These are phyloP conservation scores for Sminthurinus aureus DNA, from an alignment of 2,888 invertebrate species.

Conservation along the genomic window DNA sequence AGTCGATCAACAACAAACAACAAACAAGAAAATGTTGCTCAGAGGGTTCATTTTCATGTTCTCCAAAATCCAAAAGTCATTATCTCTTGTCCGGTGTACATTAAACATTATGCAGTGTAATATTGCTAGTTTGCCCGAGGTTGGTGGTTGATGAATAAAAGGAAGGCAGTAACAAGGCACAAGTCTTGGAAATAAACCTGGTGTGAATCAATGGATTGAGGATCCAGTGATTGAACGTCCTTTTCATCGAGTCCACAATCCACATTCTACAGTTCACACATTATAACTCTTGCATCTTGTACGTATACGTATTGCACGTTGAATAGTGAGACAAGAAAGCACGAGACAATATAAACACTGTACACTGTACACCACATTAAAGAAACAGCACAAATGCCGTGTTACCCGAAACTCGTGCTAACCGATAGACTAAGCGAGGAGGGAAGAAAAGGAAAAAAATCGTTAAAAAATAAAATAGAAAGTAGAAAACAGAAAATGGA, in stretches of 20 bases:
- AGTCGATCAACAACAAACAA: no score
- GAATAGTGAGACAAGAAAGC: background rate
- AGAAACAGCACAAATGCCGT: slow-evolving; percentile 10
- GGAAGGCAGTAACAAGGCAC: background rate
- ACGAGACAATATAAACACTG: background rate
- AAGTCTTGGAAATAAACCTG: background rate
- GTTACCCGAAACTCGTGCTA: slow-evolving; percentile 1
- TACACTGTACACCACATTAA: background rate
- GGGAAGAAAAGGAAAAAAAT: background rate
- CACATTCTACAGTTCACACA: no score
- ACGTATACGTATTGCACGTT: no score
- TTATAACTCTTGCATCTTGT: slow-evolving; percentile 18
- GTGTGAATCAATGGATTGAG: slow-evolving; percentile 3
- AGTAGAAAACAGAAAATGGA: background rate
- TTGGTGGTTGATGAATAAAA: background rate
- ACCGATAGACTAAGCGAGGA: background rate
- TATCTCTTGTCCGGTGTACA: no score
- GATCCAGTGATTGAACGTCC: background rate
- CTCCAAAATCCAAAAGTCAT: no score
- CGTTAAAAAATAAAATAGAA: background rate
- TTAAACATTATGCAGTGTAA: no score
- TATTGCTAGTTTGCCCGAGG: no score
- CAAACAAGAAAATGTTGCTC: no score
- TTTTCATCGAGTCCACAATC: slow-evolving; percentile 15
- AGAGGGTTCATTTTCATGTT: no score